Conservation (phyloP, 2,888 invertebrate species). For the Cryptus viduatorius region DNA sequence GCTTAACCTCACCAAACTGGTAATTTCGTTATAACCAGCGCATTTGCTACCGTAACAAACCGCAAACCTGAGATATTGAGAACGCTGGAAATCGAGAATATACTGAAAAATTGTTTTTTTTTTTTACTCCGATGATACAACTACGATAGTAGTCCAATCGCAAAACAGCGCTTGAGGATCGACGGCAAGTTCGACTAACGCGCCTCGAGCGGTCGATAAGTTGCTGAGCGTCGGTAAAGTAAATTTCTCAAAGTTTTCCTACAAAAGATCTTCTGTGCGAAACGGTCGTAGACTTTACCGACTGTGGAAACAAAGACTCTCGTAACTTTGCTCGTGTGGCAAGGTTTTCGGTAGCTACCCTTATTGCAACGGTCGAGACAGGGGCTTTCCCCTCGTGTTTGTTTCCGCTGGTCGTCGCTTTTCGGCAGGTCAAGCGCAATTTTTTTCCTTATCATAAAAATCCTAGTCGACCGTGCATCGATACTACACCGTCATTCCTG, state of each 20-base stretch:
- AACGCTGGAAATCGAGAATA: neutral
- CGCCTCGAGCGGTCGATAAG: neutral
- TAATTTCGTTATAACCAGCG: neutral
- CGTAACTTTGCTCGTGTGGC: neutral
- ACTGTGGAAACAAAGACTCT: neutral
- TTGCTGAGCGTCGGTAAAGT: conserved; percentile 52
- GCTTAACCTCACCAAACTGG: conserved; percentile 28
- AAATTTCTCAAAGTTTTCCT: neutral
- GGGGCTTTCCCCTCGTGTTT: neutral
- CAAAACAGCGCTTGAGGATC: neutral
- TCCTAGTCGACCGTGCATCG: conserved; percentile 13
- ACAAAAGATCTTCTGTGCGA: neutral
- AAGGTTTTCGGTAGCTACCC: neutral
- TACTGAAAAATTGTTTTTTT: neutral
- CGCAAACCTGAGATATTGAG: conserved; percentile 18
- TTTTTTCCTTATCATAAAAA: neutral
- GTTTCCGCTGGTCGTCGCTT: neutral
- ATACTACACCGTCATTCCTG: neutral
- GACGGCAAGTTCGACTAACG: neutral
- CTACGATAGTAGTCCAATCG: neutral
- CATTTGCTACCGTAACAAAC: conserved; percentile 9
- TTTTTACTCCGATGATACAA: neutral
- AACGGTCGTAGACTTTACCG: conserved; percentile 12
- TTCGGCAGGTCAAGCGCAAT: neutral
- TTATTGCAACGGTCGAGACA: conserved; percentile 11